These are phyloP conservation scores for Otus scops DNA, from an alignment of 2,797 vertebrate genomes.

Conservation along the genomic window DNA sequence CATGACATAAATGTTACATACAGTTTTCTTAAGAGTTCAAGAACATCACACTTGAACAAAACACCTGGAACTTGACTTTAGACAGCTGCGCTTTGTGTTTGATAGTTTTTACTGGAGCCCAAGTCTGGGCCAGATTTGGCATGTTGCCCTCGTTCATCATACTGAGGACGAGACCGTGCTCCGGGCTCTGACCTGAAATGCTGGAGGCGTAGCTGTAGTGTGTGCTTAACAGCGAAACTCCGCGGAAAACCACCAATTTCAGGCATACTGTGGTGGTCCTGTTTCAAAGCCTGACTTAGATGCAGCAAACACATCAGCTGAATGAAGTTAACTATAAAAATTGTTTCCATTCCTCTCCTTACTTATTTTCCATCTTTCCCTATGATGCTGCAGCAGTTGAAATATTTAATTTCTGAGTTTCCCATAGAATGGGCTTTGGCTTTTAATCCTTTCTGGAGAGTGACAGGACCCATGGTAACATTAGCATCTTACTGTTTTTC, in stretches of 20 bases:
- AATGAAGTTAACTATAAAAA: background rate
- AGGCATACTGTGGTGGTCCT: background rate
- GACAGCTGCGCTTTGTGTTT: background rate
- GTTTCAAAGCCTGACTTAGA: background rate
- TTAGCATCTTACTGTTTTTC: background rate
- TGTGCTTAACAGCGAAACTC: background rate
- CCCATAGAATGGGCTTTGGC: background rate
- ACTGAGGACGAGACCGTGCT: background rate
- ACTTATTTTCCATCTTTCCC: background rate
- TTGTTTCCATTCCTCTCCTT: background rate
- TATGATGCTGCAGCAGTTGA: background rate
- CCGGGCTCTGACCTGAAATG: background rate
- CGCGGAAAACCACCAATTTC: background rate
- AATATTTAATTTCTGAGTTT: background rate
- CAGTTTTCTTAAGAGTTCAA: background rate
- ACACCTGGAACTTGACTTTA: background rate
- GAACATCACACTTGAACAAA: background rate
- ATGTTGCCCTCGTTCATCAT: background rate
- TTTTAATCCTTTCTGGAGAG: background rate
- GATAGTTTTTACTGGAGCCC: background rate
- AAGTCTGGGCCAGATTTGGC: background rate
- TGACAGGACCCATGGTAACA: background rate
- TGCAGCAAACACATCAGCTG: background rate
- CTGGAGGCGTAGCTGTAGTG: background rate
- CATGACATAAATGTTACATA: background rate